Base-by-base conservation (phyloP, 2,797 vertebrate genomes). In the Semaprochilodus insignis region DNA sequence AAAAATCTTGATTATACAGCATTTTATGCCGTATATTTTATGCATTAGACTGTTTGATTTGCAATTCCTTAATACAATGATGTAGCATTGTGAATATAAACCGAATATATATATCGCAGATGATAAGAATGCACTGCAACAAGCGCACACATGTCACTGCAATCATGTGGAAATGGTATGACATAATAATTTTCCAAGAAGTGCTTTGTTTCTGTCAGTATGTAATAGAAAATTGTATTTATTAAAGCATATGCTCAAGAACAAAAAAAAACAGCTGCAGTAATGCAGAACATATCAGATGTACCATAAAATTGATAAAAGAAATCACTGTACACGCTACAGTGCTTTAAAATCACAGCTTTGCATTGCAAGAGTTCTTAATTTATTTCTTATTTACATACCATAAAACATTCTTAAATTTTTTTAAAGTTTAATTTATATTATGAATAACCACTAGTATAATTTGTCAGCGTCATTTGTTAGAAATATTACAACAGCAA, bases 231-330 rank as follows among this genome's bases (percentile, higher is more conserved):
- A 89, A 94, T 92, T 73, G 80, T 88, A 88, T 95, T 94, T 95
- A 95, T 95, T 94, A 93, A 94, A 94, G 93, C 93, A 91, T 90
- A 86, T 86, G 90, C 92, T 89, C 87, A 88, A 91, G 81, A 93
- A 91, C 87, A 87, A 81, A 91, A 91, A 81, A 78, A 89, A 44
- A 36, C 88, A 90, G 91, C 94, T 94, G 93, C 92, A 94, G 87
- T 87, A 92, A 87, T 92, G 93, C 94, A 95, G 93, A 92, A 94
- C 89, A 94, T 88, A 91, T 92, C 82, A 88, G 83, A 86, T 88
- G 83, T 92, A 95, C 91, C 94, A 94, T 91, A 93, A 91, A 93
- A 94, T 89, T 91, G 91, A 94, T 93, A 92, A 93, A 94, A 87
- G 60, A 92, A 91, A 92, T 91, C 92, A 92, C 91, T 93, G 92